phyloP scores from a whole-genome alignment of 2,888 invertebrate species.

The Parnassius smintheus region DNA sequence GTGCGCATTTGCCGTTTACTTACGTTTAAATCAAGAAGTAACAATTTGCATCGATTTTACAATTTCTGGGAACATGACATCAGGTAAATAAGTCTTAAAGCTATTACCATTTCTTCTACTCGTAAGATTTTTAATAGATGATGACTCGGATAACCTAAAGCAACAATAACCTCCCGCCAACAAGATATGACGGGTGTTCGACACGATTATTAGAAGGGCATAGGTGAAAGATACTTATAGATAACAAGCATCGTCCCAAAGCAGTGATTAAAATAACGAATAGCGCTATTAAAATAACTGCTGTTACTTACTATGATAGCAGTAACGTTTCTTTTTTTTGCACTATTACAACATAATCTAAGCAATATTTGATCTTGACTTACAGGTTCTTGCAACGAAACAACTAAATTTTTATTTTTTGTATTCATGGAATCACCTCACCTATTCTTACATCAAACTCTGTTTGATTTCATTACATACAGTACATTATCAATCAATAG shows the following conservation, averaged over 20 bases:
- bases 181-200: conserved; percentile 53
- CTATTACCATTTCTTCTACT: conserved; percentile 8
- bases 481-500: no score
- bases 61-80: no score
- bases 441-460: no score
- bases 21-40: no score
- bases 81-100: neutral
- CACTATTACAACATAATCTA: conserved; percentile 5
- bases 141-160: conserved; percentile 48
- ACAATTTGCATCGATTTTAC: no score
- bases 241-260: conserved; percentile 40
- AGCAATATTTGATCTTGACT: neutral
- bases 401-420: neutral
- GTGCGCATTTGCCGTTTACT: no score
- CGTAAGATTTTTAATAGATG: conserved; percentile 24
- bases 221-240: conserved; percentile 70
- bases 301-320: conserved; percentile 14
- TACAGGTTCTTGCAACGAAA: neutral
- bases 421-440: neutral
- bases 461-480: no score
- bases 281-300: conserved; percentile 20
- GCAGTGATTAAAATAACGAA: conserved; percentile 29
- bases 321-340: conserved; percentile 13
- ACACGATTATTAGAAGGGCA: conserved; percentile 70
- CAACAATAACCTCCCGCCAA: conserved; percentile 55